Base-by-base conservation (phyloP, 2,888 invertebrate genomes). In the Microctonus brassicae region DNA sequence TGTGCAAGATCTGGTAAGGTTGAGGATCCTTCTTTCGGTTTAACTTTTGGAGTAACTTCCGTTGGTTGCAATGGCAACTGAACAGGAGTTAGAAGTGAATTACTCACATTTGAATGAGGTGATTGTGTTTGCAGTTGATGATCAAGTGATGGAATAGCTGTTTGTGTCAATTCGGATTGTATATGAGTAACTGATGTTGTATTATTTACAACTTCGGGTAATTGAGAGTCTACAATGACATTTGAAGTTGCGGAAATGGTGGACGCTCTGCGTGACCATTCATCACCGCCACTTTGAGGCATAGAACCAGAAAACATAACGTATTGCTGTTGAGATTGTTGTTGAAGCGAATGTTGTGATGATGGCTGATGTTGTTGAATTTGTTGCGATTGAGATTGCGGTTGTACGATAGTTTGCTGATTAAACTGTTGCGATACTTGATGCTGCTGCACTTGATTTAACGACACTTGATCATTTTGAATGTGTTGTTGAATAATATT, bases 1-100 rank as follows among this genome's bases (percentile, higher is more conserved):
- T 87, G 86, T 2, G 86, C 87, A 2, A 87, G 76, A 73, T 87
- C 87, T 13, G 87, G 87, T 22, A 87, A 76, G 0, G 87, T 87
- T 6, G 87, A 86, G 0, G 87, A 87, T 0, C 85, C 82, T 74
- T 87, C 87, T 67, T 87, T 87, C 1, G 83, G 73, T 70, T 87
- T 87, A 0, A 76, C 42, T 69, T 82, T 81, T 29, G 80, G 80
- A 6, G 74, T 42, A 73, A 75, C 70, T 82, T 86, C n/a, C 4
- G 62, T 42, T 20, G 81, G 73, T 62, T 81, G 82, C 20, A 72
- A 74, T 13, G 80, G 67, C 17, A 75, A 47, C 9, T 76, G 58
- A 7, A 79, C 52, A 7, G 78, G 22, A 11, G 76, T 42, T 17
- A 72, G 39, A 13, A 66, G 75, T 6, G 75, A 36, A 10, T 68